Evolutionary conservation across 2,888 invertebrate genomes (phyloP).

Genomic region (Odontomyia ornata): DNA sequence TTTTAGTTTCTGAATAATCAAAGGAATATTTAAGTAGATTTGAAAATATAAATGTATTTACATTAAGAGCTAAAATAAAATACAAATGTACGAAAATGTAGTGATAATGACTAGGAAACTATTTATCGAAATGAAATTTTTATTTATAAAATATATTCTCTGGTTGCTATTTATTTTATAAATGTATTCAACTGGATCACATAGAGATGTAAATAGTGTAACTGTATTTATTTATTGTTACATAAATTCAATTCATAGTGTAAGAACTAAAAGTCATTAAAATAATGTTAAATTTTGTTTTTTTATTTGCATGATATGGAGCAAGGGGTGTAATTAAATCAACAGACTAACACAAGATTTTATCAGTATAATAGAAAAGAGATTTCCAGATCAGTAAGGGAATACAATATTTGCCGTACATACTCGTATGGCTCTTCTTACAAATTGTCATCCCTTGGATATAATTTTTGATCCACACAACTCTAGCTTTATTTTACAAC

Average conservation of each 20-base stretch:
- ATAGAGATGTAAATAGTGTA: slow-evolving; percentile 20
- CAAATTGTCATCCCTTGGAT: too few relatives aligned
- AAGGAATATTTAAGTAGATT: not conserved
- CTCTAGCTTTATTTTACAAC: too few relatives aligned
- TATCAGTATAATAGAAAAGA: too few relatives aligned
- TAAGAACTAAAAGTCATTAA: slow-evolving; percentile 18
- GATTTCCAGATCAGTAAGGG: too few relatives aligned
- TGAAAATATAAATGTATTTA: not conserved
- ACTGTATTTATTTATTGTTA: slow-evolving; percentile 40
- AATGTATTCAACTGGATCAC: slow-evolving; percentile 35
- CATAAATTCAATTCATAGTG: not conserved
- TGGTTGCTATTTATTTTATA: slow-evolving; percentile 21
- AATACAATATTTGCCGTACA: too few relatives aligned
- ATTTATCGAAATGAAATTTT: slow-evolving; percentile 35
- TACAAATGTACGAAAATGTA: slow-evolving; percentile 2
- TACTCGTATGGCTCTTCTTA: too few relatives aligned
- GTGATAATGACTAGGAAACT: not conserved
- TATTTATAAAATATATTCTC: slow-evolving; percentile 17
- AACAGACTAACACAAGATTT: too few relatives aligned
- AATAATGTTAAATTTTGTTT: too few relatives aligned
- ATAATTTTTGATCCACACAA: too few relatives aligned
- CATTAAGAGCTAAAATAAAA: too few relatives aligned
- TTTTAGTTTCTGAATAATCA: not conserved
- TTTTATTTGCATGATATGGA: too few relatives aligned
- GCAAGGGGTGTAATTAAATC: too few relatives aligned